phyloP scores from a whole-genome alignment of 2,888 invertebrate genomes.

The Anorthoa munda region DNA sequence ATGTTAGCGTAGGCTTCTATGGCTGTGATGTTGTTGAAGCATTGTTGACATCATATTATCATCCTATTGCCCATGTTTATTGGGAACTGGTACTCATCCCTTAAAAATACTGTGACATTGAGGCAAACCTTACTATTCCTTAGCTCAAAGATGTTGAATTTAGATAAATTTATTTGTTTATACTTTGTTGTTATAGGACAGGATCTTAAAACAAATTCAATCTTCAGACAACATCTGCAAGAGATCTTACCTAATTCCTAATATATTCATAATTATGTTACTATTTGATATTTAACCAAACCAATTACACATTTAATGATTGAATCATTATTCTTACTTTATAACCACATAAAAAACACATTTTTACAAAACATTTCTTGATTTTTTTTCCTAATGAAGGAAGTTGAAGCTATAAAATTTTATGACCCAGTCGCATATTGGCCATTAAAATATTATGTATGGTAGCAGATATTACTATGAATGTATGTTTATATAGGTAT shows the following conservation, averaged over 20 bases:
- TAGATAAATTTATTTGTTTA: background rate
- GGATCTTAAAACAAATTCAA: background rate
- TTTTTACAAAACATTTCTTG: conserved; percentile 1
- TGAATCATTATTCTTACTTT: conserved; percentile 22
- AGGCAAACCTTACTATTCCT: no score
- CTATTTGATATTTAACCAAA: background rate
- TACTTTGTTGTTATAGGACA: background rate
- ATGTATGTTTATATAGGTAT: background rate
- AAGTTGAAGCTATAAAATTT: conserved; percentile 43
- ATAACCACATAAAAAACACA: conserved; percentile 27
- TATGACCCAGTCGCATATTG: conserved; percentile 22
- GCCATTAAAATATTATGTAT: conserved; percentile 20
- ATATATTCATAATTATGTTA: background rate
- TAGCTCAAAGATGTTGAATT: no score
- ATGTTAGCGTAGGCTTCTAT: no score
- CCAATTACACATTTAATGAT: conserved; percentile 4
- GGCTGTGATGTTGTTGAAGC: no score
- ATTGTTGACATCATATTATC: no score
- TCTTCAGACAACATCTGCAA: background rate
- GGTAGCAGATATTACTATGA: conserved; percentile 7
- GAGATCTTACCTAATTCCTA: background rate
- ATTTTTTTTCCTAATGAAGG: conserved; percentile 20
- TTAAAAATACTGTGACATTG: no score
- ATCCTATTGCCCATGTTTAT: no score
- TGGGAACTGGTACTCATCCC: no score